Evolutionary conservation across 1,140 invertebrate genomes (phyloP).

Genomic region (Aphaenogaster rudis): DNA sequence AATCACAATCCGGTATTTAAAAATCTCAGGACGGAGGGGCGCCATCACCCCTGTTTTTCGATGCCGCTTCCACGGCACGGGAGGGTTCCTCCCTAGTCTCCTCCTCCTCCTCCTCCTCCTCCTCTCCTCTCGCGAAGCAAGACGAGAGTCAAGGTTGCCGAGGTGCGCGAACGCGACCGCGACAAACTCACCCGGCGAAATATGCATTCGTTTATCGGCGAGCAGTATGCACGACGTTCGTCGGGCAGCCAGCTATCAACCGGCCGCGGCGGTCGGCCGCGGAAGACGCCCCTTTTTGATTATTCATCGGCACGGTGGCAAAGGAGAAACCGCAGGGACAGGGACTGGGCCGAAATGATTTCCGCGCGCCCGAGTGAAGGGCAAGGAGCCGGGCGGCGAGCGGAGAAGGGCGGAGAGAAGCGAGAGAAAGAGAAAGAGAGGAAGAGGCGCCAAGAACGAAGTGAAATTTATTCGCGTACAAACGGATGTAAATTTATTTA

Average conservation of each 20-base stretch:
- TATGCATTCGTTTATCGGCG: conserved; percentile 49
- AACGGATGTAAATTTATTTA: conserved; percentile 87
- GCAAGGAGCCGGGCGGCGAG: conserved; percentile 22
- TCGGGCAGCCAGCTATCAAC: conserved; percentile 61
- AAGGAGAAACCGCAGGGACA: conserved; percentile 79
- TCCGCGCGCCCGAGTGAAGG: conserved; percentile 63
- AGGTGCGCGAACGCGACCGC: conserved; percentile 6
- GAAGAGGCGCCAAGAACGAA: conserved; percentile 80
- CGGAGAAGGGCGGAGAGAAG: neutral
- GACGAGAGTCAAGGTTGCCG: neutral
- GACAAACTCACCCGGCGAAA: conserved; percentile 36
- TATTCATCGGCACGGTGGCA: conserved; percentile 81
- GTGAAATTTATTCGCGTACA: conserved; percentile 86
- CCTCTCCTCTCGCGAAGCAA: neutral
- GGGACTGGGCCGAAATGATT: conserved; percentile 80
- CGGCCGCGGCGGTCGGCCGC: conserved; percentile 52
- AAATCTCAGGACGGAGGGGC: neutral
- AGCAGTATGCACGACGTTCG: conserved; percentile 37
- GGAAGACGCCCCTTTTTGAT: conserved; percentile 81
- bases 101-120: too few relatives aligned
- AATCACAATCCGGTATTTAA: neutral
- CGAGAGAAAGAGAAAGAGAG: conserved; percentile 46
- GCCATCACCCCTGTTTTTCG: neutral
- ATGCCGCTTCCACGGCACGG: neutral
- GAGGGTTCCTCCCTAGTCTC: too few relatives aligned